Evolutionary conservation across 2,113 vertebrate genomes (phyloP).

Genomic region (Syngnathoides biaculeatus): DNA sequence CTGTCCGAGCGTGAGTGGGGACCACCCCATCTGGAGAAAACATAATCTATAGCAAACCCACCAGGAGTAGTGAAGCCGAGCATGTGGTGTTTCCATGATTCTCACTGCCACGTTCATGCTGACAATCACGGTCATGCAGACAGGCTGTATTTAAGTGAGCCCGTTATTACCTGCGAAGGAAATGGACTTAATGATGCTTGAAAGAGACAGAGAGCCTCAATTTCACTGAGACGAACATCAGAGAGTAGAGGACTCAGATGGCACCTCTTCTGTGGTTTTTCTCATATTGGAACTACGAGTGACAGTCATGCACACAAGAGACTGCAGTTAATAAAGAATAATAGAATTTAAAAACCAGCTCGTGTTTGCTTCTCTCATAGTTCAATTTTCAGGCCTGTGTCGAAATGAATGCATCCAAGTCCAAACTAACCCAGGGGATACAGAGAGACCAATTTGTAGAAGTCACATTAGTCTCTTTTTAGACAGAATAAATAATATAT

Average conservation of each 20-base stretch:
- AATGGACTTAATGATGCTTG: slow-evolving; percentile 45
- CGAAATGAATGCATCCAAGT: slow-evolving; percentile 7
- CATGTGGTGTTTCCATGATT: slow-evolving; percentile 9
- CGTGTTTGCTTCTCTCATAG: not conserved
- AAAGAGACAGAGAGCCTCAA: slow-evolving; percentile 43
- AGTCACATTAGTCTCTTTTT: not conserved
- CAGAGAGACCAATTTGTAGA: not conserved
- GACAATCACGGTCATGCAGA: not conserved
- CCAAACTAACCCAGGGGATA: not conserved
- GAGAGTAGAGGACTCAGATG: slow-evolving; percentile 43
- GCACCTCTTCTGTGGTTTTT: slow-evolving; percentile 38
- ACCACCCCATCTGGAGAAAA: slow-evolving; percentile 36
- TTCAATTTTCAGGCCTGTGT: slow-evolving; percentile 16
- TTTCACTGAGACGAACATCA: slow-evolving; percentile 40
- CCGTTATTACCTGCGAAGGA: slow-evolving; percentile 31
- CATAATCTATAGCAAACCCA: slow-evolving; percentile 16
- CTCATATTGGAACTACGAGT: slow-evolving; percentile 20
- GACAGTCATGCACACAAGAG: slow-evolving; percentile 3
- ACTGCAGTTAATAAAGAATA: slow-evolving; percentile 16
- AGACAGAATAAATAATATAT: not conserved
- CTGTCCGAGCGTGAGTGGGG: slow-evolving; percentile 39
- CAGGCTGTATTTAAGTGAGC: slow-evolving; percentile 14
- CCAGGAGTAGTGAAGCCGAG: not conserved
- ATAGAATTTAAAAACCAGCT: not conserved
- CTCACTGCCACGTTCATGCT: not conserved